A percentile compares a stretch with the other conserved stretches of the same genome.
Evolutionary conservation across 2,888 invertebrate species (phyloP).

Genomic region (Agrotis segetum): DNA sequence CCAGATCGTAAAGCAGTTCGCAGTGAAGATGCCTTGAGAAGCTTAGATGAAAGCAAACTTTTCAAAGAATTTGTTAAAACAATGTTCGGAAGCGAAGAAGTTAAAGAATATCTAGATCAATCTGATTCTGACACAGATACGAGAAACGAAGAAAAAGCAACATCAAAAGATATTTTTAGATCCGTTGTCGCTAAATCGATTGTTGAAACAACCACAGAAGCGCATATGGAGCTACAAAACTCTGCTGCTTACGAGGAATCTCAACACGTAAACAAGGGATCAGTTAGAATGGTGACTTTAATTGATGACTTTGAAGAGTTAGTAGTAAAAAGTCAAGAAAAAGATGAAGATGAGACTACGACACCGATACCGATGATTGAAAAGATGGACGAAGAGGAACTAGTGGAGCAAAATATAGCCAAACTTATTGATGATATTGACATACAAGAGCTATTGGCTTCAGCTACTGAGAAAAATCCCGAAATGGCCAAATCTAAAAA

Average conservation of each 20-base stretch:
- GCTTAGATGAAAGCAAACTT: constrained; percentile 65
- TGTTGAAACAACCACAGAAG: constrained; percentile 1
- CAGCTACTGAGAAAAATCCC: neutral
- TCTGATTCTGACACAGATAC: constrained; percentile 17
- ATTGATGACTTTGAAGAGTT: constrained; percentile 37
- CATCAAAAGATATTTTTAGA: constrained; percentile 1
- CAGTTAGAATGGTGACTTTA: constrained; percentile 31
- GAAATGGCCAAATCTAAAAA: neutral
- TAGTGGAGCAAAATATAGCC: constrained; percentile 52
- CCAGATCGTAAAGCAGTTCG: neutral
- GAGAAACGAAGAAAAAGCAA: neutral
- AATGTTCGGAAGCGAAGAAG: constrained; percentile 75
- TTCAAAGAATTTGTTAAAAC: constrained; percentile 75
- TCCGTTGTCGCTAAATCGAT: neutral
- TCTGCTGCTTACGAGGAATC: neutral
- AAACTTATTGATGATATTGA: constrained; percentile 72
- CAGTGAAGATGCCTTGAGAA: constrained; percentile 61
- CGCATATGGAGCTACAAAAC: neutral
- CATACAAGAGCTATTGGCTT: constrained; percentile 63
- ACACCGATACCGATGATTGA: neutral
- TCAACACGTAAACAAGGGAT: neutral
- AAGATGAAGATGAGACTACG: neutral
- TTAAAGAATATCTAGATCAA: constrained; percentile 58
- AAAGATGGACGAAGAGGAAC: constrained; percentile 2
- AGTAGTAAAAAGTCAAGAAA: constrained; percentile 2